Base-by-base conservation (phyloP, 1,140 invertebrate species). In the Magallana gigas region DNA sequence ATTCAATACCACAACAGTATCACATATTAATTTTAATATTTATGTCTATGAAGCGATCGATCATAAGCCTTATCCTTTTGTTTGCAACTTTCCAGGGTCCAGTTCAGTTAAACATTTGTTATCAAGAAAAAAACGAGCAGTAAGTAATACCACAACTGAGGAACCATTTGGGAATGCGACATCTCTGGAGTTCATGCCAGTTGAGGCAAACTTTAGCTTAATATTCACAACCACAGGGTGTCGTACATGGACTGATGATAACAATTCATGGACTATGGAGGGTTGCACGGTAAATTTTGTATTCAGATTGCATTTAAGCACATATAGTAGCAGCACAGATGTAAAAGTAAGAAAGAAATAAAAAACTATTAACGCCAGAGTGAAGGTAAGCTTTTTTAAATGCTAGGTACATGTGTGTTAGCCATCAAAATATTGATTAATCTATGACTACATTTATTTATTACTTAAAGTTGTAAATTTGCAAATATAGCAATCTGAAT, bases 171-270 rank as follows among this genome's bases (percentile, higher is more conserved):
- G 36, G 8, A 68, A 68, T 23, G 8, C 8, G 6, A 68, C 64
- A 23, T 8, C 18, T 14, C 7, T 64, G 11, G 62, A 64, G n/a
- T n/a, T 18, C 16, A 1, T 68, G 18, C 64, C 64, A 6, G 64
- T n/a, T 68, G 6, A 82, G 57, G 80, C 80, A n/a, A 82, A 82
- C 23, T 82, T 82, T 36, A 56, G 36, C 12, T 6, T 82, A 23
- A 36, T 23, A 4, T 48, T 82, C 11, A 16, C 56, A 23, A 82
- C 80, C 14, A 23, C 80, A 14, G 80, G 16, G 5, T 82, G 80
- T 82, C 80, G 29, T 5, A 48, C 80, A 56, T 82, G 80, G 80
- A 82, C 36, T 12, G 23, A 48, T 23, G 9, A 23, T 56, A 36
- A 82, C 36, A 82, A 82, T 48, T 56, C 36, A 4, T 82, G 80